Conservation (phyloP, 2,888 invertebrate species). For the Scaptomyza tumidula region DNA sequence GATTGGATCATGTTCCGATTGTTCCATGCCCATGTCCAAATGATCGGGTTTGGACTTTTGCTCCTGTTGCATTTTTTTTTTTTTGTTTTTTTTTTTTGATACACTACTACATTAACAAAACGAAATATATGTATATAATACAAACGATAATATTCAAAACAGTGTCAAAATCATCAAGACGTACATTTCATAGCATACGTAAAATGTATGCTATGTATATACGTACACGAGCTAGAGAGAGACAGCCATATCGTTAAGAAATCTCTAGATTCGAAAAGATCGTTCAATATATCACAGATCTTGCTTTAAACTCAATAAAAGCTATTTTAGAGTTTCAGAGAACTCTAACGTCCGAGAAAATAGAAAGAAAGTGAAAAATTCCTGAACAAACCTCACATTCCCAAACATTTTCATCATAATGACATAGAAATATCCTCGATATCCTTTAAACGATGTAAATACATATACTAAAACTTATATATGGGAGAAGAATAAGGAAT, state of each 20-base stretch:
- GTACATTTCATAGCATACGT: conserved; percentile 11
- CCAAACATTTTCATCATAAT: too few species aligned
- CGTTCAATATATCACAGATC: too few species aligned
- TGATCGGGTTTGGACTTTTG: conserved; percentile 8
- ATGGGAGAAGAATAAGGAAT: too few species aligned
- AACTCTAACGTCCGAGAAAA: too few species aligned
- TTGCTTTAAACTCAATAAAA: too few species aligned
- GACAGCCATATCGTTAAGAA: not conserved
- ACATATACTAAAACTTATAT: too few species aligned
- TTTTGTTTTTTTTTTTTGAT: conserved; percentile 23
- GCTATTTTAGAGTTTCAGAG: too few species aligned
- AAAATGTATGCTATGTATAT: not conserved
- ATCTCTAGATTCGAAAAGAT: not conserved
- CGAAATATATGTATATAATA: not conserved
- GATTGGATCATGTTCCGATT: conserved; percentile 28
- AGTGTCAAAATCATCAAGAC: not conserved
- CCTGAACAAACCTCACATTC: too few species aligned
- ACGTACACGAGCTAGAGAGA: conserved; percentile 3
- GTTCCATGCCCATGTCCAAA: not conserved
- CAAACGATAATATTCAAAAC: not conserved
- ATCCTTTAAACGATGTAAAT: too few species aligned
- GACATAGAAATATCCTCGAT: too few species aligned
- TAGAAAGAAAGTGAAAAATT: too few species aligned
- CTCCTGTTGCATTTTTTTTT: conserved; percentile 44
- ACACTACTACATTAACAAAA: conserved; percentile 12